These are phyloP conservation scores for Procambarus clarkii DNA, from an alignment of 1,140 invertebrate genomes.

Conservation along the genomic window DNA sequence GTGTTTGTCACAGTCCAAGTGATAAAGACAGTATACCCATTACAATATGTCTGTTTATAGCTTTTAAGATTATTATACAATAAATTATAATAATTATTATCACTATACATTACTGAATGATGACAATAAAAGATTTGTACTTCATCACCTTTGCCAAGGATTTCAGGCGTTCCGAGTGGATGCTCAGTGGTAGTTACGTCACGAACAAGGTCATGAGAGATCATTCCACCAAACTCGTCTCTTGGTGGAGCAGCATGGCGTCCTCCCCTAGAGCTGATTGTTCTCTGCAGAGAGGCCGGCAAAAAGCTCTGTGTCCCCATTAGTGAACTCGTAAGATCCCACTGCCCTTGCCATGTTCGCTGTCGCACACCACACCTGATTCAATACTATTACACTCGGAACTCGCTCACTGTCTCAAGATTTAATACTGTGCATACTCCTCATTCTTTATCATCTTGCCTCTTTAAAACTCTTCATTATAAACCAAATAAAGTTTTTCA, in stretches of 20 bases:
- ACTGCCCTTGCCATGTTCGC: neutral
- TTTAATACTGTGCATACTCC: too few relatives aligned
- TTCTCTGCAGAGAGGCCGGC: conserved; percentile 43
- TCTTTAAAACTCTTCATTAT: too few relatives aligned
- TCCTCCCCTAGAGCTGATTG: conserved; percentile 49
- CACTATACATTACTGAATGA: too few relatives aligned
- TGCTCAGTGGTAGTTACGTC: conserved; percentile 35
- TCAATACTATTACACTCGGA: neutral
- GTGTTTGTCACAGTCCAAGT: too few relatives aligned
- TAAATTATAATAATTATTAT: too few relatives aligned
- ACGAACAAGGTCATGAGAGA: conserved; percentile 39
- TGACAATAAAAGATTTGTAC: too few relatives aligned
- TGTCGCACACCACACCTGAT: neutral
- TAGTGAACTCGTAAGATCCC: conserved; percentile 56
- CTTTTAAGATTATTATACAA: too few relatives aligned
- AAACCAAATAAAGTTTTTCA: too few relatives aligned
- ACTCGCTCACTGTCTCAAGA: too few relatives aligned
- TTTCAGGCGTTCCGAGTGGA: conserved; percentile 58
- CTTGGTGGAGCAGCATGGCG: conserved; percentile 35
- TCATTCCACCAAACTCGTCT: conserved; percentile 31
- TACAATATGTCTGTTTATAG: too few relatives aligned
- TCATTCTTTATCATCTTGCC: too few relatives aligned
- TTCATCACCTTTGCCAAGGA: conserved; percentile 65
- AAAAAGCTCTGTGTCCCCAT: conserved; percentile 64
- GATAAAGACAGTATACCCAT: too few relatives aligned